phyloP scores from a whole-genome alignment of 2,888 invertebrate species.

The Tubiluchus corallicola region DNA sequence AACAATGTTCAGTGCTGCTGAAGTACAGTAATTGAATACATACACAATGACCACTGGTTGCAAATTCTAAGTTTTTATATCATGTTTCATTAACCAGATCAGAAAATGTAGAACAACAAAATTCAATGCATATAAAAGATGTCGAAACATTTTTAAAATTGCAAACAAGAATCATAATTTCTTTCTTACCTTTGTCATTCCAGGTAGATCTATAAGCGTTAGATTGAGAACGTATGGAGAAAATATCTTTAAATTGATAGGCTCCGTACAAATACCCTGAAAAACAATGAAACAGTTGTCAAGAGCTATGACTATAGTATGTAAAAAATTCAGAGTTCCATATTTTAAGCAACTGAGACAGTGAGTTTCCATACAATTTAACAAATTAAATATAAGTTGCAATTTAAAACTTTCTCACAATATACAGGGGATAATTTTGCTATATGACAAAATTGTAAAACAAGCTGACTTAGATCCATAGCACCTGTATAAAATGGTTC shows the following conservation, averaged over 20 bases:
- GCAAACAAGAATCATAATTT: neutral
- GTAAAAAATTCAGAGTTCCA: neutral
- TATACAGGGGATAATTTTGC: no score
- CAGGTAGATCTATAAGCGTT: conserved; percentile 91
- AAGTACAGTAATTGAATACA: no score
- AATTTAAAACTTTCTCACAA: conserved; percentile 5
- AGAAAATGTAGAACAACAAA: no score
- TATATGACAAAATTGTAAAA: no score
- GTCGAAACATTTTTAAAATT: neutral
- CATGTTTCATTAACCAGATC: no score
- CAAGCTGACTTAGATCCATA: no score
- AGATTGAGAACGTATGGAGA: conserved; percentile 81
- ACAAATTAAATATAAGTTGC: neutral
- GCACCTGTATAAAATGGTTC: no score
- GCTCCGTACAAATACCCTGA: conserved; percentile 73
- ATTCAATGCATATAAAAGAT: no score
- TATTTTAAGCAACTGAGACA: conserved; percentile 5
- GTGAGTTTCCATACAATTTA: neutral
- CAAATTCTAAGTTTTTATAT: no score
- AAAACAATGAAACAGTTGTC: conserved; percentile 9
- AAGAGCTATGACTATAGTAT: no score
- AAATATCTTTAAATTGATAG: conserved; percentile 88
- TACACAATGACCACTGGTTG: no score
- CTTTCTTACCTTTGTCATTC: conserved; percentile 61
- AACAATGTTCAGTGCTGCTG: no score